phyloP scores from a whole-genome alignment of 2,888 invertebrate genomes.

The Parascotia fuliginaria region DNA sequence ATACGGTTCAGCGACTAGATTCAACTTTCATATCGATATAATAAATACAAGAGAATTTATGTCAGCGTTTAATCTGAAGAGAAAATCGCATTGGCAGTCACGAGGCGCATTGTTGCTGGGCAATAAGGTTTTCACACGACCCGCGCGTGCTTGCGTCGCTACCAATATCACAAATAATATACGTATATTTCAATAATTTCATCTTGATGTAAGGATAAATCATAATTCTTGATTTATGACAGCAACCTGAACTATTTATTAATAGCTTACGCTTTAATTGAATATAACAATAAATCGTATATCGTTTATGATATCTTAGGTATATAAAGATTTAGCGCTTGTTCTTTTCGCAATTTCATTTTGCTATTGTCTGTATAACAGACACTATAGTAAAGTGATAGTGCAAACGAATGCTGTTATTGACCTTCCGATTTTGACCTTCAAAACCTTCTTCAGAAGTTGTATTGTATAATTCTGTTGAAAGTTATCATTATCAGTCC shows the following conservation, averaged over 20 bases:
- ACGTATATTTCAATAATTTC: conserved; percentile 63
- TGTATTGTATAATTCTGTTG: too few relatives aligned
- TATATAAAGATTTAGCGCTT: too few relatives aligned
- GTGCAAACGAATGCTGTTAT: too few relatives aligned
- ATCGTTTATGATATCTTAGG: too few relatives aligned
- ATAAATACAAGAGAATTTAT: conserved; percentile 80
- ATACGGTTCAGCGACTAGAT: conserved; percentile 41
- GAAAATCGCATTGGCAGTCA: conserved; percentile 75
- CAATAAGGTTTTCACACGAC: conserved; percentile 75
- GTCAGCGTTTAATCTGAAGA: conserved; percentile 77
- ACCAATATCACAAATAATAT: conserved; percentile 62
- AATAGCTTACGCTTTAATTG: conserved; percentile 32
- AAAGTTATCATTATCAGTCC: too few relatives aligned
- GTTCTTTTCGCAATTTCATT: too few relatives aligned
- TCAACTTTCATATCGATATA: conserved; percentile 66
- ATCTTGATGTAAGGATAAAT: conserved; percentile 57
- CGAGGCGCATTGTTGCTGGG: conserved; percentile 74
- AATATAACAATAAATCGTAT: conserved; percentile 6
- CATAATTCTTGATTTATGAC: conserved; percentile 39
- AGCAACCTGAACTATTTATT: conserved; percentile 34
- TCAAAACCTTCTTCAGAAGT: too few relatives aligned
- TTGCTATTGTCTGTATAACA: too few relatives aligned
- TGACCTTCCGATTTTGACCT: too few relatives aligned
- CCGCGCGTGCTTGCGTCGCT: conserved; percentile 61
- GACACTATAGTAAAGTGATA: too few relatives aligned